phyloP scores from a whole-genome alignment of 2,797 vertebrate species.

The Lagorchestes hirsutus region DNA sequence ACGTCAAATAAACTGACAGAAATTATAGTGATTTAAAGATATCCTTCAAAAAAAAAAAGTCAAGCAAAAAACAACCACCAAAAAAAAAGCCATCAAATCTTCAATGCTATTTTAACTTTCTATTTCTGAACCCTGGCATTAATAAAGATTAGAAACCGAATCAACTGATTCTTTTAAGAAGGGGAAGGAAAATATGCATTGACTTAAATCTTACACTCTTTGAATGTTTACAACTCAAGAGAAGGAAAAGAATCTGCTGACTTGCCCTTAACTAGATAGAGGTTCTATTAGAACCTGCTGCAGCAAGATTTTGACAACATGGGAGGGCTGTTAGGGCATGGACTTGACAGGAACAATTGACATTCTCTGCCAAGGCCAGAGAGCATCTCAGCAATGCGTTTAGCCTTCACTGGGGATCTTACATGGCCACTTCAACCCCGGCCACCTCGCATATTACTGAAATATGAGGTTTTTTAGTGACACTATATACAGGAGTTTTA shows the following conservation, averaged over 20 bases:
- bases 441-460: constrained; percentile 13
- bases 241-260: background rate
- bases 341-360: constrained; percentile 43
- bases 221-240: background rate
- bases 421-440: constrained; percentile 52
- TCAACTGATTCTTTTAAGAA: constrained; percentile 14
- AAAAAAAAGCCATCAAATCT: background rate
- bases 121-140: background rate
- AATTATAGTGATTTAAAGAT: background rate
- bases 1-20: background rate
- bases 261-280: background rate
- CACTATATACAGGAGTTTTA: constrained; percentile 18
- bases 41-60: background rate
- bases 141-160: constrained; percentile 6
- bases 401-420: constrained; percentile 64
- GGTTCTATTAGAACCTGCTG: constrained; percentile 50
- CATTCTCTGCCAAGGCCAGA: constrained; percentile 57
- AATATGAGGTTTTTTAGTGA: constrained; percentile 26
- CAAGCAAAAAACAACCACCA: background rate
- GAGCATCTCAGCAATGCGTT: constrained; percentile 44
- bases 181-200: constrained; percentile 9
- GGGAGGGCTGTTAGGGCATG: constrained; percentile 35
- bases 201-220: background rate
- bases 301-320: constrained; percentile 18
- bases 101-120: constrained; percentile 49